Percentiles rank a stretch among this genome's conserved stretches.
Conservation (phyloP, 2,888 invertebrate species). For the Caenorhabditis macrosperma region DNA sequence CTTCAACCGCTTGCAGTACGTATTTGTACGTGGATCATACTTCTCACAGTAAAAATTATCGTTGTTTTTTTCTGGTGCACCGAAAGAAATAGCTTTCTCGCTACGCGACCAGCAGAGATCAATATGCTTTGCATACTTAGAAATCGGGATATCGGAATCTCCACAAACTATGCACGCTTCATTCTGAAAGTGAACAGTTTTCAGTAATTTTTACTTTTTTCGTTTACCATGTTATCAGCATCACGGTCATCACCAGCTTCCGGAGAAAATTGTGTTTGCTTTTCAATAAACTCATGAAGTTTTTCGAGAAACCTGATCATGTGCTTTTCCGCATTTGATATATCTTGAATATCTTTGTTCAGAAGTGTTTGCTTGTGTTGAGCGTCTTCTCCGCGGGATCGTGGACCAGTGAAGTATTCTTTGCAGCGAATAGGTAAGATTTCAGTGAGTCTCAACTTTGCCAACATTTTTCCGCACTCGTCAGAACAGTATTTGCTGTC, state of each 20-base stretch:
- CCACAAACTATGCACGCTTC: slow-evolving; percentile 48
- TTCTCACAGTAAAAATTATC: slow-evolving; percentile 93
- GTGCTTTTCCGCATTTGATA: slow-evolving; percentile 5
- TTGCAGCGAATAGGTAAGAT: slow-evolving; percentile 28
- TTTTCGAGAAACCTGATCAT: slow-evolving; percentile 33
- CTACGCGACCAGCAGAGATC: slow-evolving; percentile 71
- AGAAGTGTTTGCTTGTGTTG: background rate
- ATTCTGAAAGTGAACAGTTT: slow-evolving; percentile 32
- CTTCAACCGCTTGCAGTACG: slow-evolving; percentile 94
- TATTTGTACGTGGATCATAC: slow-evolving; percentile 87
- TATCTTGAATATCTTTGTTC: background rate
- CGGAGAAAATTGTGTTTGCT: slow-evolving; percentile 10
- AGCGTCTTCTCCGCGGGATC: background rate
- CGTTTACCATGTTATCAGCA: slow-evolving; percentile 40
- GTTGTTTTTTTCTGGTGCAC: slow-evolving; percentile 80
- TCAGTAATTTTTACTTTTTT: background rate
- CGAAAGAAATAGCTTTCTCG: slow-evolving; percentile 74
- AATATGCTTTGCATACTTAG: slow-evolving; percentile 66
- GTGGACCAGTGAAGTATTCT: slow-evolving; percentile 15
- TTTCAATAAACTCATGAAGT: slow-evolving; percentile 23
- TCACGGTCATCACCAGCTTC: slow-evolving; percentile 13
- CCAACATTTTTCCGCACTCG: slow-evolving; percentile 56
- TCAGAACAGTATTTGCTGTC: slow-evolving; percentile 66
- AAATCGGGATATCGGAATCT: slow-evolving; percentile 19
- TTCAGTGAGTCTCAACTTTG: slow-evolving; percentile 21